Evolutionary conservation across 2,113 vertebrate genomes (phyloP), one percentile per base, ranked within the genome.

Genomic region (Tretioscincus oriximinensis): DNA sequence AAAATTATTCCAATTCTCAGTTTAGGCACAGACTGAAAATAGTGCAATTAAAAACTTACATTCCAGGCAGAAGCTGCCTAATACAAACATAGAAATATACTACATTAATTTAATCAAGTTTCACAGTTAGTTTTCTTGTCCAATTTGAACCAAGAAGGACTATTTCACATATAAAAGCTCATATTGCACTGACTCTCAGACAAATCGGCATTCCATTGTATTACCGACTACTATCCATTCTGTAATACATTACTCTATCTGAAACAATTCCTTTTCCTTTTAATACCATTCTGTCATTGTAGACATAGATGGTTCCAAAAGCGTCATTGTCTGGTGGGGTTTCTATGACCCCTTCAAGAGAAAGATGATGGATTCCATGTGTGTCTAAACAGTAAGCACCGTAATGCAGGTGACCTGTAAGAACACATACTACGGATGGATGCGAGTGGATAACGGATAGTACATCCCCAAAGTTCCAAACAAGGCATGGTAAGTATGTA

Each of bases 401-500:
- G 0, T 97, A 93, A 0, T 99, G 98, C 79, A 97, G 94, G 67
- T 99, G 98, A 45, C 98, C 98, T 0, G 98, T 95, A 24, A 99
- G 93, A 86, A 96, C 96, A 51, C 96, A 97, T 26, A 98, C 95
- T 83, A 99, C 97, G 0, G 97, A 95, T 21, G 78, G 41, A 90
- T 99, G 98, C 9, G 95, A 87, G 41, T 93, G 92, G 0, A 98
- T 92, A 9, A 97, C 51, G 0, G 92, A 83, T 67, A 98, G 95
- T 22, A 96, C 93, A 1, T 95, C 94, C 3, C 92, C 61, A 1
- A 93, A 96, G 91, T 99, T 99, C 98, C 98, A 99, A 20, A 97
- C 95, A 4, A 99, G 93, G 85, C 96, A 97, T 28, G 96, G 84
- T 0, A 76, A 28, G 0, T 93, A 88, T 1, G 97, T 95, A 74